These are phyloP conservation scores for Didymodactylos carnosus DNA, from an alignment of 2,888 invertebrate species.

Conservation along the genomic window DNA sequence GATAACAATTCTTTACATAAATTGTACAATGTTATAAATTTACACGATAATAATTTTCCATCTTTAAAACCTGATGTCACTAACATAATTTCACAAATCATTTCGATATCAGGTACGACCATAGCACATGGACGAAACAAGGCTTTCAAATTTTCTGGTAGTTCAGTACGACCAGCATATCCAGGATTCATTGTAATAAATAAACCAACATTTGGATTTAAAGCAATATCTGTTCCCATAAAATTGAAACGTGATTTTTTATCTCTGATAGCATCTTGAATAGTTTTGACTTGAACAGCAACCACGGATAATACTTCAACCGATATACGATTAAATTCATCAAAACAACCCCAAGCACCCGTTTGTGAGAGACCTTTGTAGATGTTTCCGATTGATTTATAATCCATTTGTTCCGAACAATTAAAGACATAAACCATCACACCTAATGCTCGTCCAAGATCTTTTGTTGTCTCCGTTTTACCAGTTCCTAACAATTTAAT, in stretches of 20 bases:
- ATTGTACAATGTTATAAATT: constrained; percentile 82
- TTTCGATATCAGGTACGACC: constrained; percentile 88
- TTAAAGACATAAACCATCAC: constrained; percentile 95
- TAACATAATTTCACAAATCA: constrained; percentile 93
- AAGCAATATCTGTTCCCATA: constrained; percentile 69
- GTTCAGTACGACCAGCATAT: constrained; percentile 59
- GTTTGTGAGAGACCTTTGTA: constrained; percentile 63
- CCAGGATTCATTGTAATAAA: constrained; percentile 95
- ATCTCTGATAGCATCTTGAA: constrained; percentile 60
- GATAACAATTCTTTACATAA: constrained; percentile 77
- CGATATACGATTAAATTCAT: constrained; percentile 86
- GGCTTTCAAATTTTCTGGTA: constrained; percentile 36
- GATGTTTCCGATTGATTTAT: constrained; percentile 42
- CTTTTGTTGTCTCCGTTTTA: constrained; percentile 91
- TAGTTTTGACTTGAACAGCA: constrained; percentile 59
- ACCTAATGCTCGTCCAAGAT: constrained; percentile 75
- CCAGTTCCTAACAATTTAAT: constrained; percentile 43
- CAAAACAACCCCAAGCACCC: constrained; percentile 93
- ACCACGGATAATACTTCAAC: constrained; percentile 94
- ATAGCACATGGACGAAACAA: constrained; percentile 73
- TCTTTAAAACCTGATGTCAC: constrained; percentile 92
- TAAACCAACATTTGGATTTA: constrained; percentile 69
- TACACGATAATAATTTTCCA: constrained; percentile 69
- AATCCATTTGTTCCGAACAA: constrained; percentile 95
- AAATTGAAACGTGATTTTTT: constrained; percentile 71